Conservation (phyloP, 2,888 invertebrate genomes). For the Aphidoletes aphidimyza region DNA sequence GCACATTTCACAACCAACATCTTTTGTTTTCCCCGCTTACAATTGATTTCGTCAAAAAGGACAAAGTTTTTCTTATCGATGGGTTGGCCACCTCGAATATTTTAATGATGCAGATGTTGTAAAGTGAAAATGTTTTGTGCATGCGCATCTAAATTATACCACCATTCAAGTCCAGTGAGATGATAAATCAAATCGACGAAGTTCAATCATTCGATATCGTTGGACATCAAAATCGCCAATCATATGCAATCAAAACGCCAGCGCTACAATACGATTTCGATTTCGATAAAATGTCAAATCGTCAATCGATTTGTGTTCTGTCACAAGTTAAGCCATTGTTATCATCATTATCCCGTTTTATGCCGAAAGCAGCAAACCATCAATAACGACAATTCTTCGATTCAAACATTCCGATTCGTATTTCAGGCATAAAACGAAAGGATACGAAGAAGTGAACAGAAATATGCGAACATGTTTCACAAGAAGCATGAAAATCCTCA, state of each 20-base stretch:
- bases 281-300: not conserved
- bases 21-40: too few relatives aligned
- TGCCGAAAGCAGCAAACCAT: too few relatives aligned
- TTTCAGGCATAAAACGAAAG: not conserved
- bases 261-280: too few relatives aligned
- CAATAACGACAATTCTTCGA: too few relatives aligned
- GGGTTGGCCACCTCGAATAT: not conserved
- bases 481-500: constrained; percentile 42
- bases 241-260: not conserved
- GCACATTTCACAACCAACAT: not conserved
- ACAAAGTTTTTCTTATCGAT: not conserved
- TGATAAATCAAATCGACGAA: too few relatives aligned
- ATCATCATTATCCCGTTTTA: not conserved
- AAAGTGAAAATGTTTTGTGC: not conserved
- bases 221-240: too few relatives aligned
- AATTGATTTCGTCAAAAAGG: constrained; percentile 10
- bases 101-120: not conserved
- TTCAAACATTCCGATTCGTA: too few relatives aligned
- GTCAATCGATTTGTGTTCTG: not conserved
- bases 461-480: not conserved
- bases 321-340: not conserved
- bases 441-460: not conserved
- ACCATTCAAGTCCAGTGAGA: too few relatives aligned
- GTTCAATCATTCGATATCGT: too few relatives aligned
- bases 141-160: not conserved